These are phyloP conservation scores for Acanthosepion esculentum DNA, from an alignment of 2,888 invertebrate species.

Conservation along the genomic window DNA sequence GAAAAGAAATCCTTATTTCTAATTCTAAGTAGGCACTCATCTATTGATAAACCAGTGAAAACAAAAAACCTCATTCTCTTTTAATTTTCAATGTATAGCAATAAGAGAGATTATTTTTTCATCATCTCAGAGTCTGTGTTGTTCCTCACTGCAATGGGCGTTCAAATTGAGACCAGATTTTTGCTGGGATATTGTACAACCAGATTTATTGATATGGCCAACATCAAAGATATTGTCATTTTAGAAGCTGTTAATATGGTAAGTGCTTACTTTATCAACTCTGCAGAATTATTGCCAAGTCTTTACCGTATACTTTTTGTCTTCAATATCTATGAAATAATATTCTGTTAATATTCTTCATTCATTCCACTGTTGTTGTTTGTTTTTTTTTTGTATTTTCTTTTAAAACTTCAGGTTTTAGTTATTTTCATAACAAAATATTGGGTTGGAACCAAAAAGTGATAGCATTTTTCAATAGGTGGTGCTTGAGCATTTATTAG, in stretches of 20 bases:
- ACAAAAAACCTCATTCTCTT: not conserved
- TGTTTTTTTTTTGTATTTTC: no score
- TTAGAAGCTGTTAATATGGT: conserved; percentile 46
- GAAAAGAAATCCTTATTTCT: no score
- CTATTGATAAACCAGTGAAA: not conserved
- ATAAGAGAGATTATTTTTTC: not conserved
- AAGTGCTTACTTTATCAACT: not conserved
- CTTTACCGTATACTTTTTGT: no score
- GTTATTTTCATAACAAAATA: no score
- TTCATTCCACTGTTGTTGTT: no score
- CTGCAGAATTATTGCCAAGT: not conserved
- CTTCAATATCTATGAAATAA: no score
- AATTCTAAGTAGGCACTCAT: no score
- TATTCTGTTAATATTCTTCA: no score
- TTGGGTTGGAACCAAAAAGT: no score
- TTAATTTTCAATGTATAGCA: not conserved
- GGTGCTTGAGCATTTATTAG: no score
- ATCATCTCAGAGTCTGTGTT: conserved; percentile 41
- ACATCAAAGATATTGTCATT: conserved; percentile 46
- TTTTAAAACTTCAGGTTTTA: no score
- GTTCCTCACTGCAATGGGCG: conserved; percentile 42
- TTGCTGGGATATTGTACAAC: conserved; percentile 37
- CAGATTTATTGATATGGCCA: conserved; percentile 33
- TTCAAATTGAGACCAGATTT: conserved; percentile 46
- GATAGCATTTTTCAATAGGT: no score